A percentile compares a stretch with the other conserved stretches of the same genome.
phyloP scores from a whole-genome alignment of 2,888 invertebrate species.

The Caenorhabditis zanzibari region DNA sequence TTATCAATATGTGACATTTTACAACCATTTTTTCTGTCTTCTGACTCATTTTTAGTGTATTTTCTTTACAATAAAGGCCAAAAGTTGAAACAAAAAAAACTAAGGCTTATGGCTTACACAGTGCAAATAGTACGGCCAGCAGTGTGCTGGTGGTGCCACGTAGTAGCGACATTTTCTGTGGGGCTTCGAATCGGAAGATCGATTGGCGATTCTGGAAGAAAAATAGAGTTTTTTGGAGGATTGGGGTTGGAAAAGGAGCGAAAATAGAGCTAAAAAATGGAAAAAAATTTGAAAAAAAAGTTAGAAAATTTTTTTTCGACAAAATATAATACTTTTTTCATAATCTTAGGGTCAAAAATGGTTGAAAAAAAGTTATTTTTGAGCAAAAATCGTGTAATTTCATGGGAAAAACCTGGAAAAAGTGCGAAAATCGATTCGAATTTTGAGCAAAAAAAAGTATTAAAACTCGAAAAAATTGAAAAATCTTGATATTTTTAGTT shows the following conservation, averaged over 20 bases:
- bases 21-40: not conserved
- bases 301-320: too few relatives aligned
- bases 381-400: too few relatives aligned
- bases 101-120: constrained; percentile 56
- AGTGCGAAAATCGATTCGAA: too few relatives aligned
- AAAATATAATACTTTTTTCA: too few relatives aligned
- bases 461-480: too few relatives aligned
- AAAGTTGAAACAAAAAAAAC: constrained; percentile 10
- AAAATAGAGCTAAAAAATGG: constrained; percentile 7
- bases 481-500: too few relatives aligned
- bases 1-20: too few relatives aligned
- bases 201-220: not conserved
- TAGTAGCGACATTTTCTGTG: constrained; percentile 1
- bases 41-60: not conserved
- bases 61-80: not conserved
- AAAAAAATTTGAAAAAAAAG: not conserved
- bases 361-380: too few relatives aligned
- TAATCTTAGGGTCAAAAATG: too few relatives aligned
- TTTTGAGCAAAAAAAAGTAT: too few relatives aligned
- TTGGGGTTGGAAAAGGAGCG: constrained; percentile 9
- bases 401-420: too few relatives aligned
- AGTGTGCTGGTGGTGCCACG: constrained; percentile 18
- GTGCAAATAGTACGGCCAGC: constrained; percentile 51
- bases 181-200: not conserved
- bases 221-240: not conserved